Evolutionary conservation across 2,888 invertebrate species (phyloP).

Genomic region (Rhagonycha lutea): DNA sequence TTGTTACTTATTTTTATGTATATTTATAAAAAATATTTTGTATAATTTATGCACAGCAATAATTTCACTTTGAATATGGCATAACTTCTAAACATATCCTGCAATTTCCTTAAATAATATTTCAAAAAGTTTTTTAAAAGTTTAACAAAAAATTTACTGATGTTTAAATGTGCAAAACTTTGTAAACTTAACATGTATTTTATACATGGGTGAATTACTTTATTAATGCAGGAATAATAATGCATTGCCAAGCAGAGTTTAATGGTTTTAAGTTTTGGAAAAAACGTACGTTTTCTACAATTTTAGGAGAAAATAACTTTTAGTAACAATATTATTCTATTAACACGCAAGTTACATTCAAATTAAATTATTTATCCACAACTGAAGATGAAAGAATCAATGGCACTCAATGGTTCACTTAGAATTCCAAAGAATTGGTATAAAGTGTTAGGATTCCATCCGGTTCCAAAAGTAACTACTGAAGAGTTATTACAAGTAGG

Average conservation of each 20-base stretch:
- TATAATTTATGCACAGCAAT: too few species aligned
- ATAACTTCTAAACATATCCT: too few species aligned
- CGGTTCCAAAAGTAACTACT: slow-evolving; percentile 47
- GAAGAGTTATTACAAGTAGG: slow-evolving; percentile 55
- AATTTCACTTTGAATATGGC: too few species aligned
- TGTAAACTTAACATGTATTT: not conserved
- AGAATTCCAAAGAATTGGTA: slow-evolving; percentile 55
- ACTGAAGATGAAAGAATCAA: slow-evolving; percentile 33
- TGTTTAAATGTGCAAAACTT: not conserved
- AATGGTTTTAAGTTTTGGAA: slow-evolving; percentile 2
- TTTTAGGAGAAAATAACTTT: not conserved
- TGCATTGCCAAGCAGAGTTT: not conserved
- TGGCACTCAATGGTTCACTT: slow-evolving; percentile 48
- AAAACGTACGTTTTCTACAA: not conserved
- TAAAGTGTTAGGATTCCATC: slow-evolving; percentile 52
- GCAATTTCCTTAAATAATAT: too few species aligned
- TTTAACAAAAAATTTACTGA: not conserved
- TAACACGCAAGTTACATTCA: not conserved
- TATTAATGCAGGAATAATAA: not conserved
- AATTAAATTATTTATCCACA: not conserved
- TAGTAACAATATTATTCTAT: not conserved
- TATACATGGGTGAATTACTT: slow-evolving; percentile 6
- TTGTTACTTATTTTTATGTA: not conserved
- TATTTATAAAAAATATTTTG: too few species aligned
- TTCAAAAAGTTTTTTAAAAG: too few species aligned